Evolutionary conservation across 2,888 invertebrate genomes (phyloP).

Genomic region (Julus scandinavius): DNA sequence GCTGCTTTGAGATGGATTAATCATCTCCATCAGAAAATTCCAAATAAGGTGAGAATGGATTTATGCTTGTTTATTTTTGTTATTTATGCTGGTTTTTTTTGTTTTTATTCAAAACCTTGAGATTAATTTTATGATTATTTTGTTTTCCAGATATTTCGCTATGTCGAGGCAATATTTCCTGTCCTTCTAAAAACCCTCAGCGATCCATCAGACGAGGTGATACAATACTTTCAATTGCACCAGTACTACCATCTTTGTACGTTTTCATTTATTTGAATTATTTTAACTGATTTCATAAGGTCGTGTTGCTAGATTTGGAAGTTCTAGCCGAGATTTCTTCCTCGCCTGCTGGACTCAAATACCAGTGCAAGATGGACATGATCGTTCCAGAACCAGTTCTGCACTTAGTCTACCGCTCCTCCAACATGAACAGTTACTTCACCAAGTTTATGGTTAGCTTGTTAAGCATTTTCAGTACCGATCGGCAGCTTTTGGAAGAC

Average conservation of each 20-base stretch:
- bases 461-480: constrained; percentile 84
- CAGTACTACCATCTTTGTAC: neutral
- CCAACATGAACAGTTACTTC: constrained; percentile 70
- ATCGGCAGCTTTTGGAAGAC: constrained; percentile 86
- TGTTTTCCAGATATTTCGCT: constrained; percentile 68
- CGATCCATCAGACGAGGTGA: constrained; percentile 87
- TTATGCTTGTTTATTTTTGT: no score
- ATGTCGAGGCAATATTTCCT: constrained; percentile 71
- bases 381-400: constrained; percentile 58
- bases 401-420: constrained; percentile 54
- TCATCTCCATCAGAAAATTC: constrained; percentile 88
- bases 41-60: constrained; percentile 75
- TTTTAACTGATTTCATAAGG: constrained; percentile 65
- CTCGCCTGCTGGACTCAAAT: constrained; percentile 58
- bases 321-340: constrained; percentile 81
- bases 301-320: constrained; percentile 91
- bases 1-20: constrained; percentile 95
- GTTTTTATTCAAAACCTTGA: neutral
- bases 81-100: neutral
- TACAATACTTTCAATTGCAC: neutral
- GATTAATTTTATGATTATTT: neutral
- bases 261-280: neutral
- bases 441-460: constrained; percentile 89
- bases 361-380: constrained; percentile 59
- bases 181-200: constrained; percentile 85